phyloP scores from a whole-genome alignment of 2,888 invertebrate genomes.

The Torymus auratus region DNA sequence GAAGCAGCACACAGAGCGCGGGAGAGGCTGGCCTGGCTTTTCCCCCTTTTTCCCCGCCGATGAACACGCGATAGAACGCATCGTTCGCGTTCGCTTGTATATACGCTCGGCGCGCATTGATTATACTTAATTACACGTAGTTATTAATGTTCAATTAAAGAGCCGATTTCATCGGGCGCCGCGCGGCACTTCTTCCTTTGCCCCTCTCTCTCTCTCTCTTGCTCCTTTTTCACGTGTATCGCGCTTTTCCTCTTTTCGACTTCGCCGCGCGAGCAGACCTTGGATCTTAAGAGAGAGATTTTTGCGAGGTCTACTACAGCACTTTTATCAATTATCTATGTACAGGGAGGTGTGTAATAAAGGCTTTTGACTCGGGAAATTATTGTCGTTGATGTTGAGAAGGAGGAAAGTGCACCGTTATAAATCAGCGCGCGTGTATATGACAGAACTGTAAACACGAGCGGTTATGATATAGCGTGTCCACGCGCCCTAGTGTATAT shows the following conservation, averaged over 20 bases:
- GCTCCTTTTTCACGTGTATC: not conserved
- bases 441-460: constrained; percentile 28
- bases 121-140: constrained; percentile 55
- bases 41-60: constrained; percentile 37
- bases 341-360: too few relatives aligned
- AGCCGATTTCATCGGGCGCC: constrained; percentile 42
- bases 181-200: not conserved
- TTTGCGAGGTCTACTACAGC: too few relatives aligned
- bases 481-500: too few relatives aligned
- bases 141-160: constrained; percentile 58
- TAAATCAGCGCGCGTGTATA: constrained; percentile 2
- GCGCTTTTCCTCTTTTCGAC: too few relatives aligned
- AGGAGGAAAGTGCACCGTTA: not conserved
- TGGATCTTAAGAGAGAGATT: too few relatives aligned
- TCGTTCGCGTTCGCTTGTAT: constrained; percentile 10
- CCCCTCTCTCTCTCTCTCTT: not conserved
- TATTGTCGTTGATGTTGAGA: not conserved
- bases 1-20: not conserved
- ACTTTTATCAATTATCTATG: too few relatives aligned
- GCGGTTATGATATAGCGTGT: constrained; percentile 2
- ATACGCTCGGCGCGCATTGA: constrained; percentile 36
- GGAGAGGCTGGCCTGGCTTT: not conserved
- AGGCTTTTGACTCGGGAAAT: not conserved
- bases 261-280: too few relatives aligned
- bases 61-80: constrained; percentile 38